Conservation (phyloP, 2,888 invertebrate genomes). For the Cerastis leucographa region DNA sequence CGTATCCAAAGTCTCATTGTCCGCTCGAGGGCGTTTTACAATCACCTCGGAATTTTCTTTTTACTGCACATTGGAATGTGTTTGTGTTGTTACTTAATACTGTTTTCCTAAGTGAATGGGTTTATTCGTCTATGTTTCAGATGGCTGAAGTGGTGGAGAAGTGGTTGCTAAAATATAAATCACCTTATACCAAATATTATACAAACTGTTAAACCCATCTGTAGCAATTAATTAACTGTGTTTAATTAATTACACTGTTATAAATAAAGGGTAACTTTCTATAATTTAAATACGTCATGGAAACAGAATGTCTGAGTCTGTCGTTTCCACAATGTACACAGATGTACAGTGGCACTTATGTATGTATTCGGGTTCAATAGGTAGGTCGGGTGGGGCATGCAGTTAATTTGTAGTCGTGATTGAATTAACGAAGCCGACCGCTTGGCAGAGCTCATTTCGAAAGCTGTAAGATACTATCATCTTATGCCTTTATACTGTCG, state of each 20-base stretch:
- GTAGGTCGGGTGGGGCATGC: constrained; percentile 71
- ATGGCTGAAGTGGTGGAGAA: not conserved
- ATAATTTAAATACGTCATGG: constrained; percentile 29
- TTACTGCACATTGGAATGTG: constrained; percentile 42
- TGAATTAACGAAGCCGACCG: constrained; percentile 82
- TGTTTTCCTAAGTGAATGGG: constrained; percentile 14
- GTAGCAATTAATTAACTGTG: constrained; percentile 14
- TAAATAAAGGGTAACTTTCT: constrained; percentile 39
- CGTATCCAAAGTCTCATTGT: constrained; percentile 59
- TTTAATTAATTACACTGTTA: constrained; percentile 8
- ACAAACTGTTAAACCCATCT: not conserved
- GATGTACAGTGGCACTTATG: constrained; percentile 35
- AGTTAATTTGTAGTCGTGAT: constrained; percentile 85
- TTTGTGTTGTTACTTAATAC: constrained; percentile 25
- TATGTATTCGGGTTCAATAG: constrained; percentile 70
- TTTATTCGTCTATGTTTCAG: not conserved
- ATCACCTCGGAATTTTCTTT: constrained; percentile 51
- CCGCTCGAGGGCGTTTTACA: constrained; percentile 36
- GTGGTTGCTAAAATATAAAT: constrained; percentile 7
- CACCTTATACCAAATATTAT: not conserved
- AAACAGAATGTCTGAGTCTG: constrained; percentile 41
- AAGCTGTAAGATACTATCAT: constrained; percentile 79
- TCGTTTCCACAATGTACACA: constrained; percentile 36
- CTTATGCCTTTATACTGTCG: constrained; percentile 71
- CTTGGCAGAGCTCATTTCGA: constrained; percentile 77